Evolutionary conservation across 2,113 vertebrate species (phyloP).

Genomic region (Tyto alba): DNA sequence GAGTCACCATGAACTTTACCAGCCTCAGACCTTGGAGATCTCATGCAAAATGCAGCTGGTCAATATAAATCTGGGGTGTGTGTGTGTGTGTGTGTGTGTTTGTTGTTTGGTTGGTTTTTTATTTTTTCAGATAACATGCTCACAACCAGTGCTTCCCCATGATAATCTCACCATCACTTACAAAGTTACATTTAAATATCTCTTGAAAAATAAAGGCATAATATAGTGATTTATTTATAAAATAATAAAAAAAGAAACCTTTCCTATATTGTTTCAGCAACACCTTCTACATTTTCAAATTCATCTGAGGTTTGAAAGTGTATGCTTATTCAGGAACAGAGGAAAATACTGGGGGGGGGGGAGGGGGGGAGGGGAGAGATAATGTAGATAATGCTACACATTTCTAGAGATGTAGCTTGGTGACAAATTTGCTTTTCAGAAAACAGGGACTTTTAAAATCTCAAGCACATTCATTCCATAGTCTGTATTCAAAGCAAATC

Average conservation of each 20-base stretch:
- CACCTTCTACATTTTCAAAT: neutral
- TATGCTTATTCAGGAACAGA: neutral
- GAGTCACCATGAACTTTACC: neutral
- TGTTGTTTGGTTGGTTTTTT: too few relatives aligned
- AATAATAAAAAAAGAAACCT: neutral
- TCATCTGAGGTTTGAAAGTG: neutral
- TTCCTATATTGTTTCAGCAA: neutral
- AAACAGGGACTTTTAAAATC: neutral
- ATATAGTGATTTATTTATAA: neutral
- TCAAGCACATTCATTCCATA: neutral
- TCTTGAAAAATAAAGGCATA: neutral
- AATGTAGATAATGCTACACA: too few relatives aligned
- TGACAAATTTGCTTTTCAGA: neutral
- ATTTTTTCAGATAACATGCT: neutral
- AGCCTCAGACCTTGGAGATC: neutral
- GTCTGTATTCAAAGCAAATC: neutral
- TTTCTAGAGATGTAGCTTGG: neutral
- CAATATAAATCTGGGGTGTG: neutral
- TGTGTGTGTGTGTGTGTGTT: too few relatives aligned
- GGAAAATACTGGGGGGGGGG: neutral
- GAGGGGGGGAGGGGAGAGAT: too few relatives aligned
- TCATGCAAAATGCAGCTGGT: neutral
- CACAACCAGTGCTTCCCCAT: neutral
- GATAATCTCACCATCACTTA: neutral
- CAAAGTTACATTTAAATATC: neutral